These are phyloP conservation scores for Argynnis bischoffii DNA, from an alignment of 2,888 invertebrate species.

Conservation along the genomic window DNA sequence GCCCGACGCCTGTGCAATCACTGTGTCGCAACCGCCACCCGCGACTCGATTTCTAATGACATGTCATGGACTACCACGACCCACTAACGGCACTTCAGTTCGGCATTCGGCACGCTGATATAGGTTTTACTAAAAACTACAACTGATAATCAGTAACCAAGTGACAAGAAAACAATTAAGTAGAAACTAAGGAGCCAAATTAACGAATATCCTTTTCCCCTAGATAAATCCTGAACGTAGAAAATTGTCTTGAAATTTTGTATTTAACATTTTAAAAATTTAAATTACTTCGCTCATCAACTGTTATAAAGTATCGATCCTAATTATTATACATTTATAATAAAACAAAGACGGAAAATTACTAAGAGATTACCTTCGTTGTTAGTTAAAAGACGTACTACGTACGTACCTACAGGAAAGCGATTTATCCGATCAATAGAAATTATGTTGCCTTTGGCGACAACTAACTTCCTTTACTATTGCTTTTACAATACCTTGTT, in stretches of 20 bases:
- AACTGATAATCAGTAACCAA: neutral
- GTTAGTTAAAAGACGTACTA: slow-evolving; percentile 16
- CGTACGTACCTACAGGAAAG: slow-evolving; percentile 16
- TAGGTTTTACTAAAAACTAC: neutral
- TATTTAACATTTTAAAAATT: neutral
- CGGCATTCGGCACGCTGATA: neutral
- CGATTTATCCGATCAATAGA: slow-evolving; percentile 31
- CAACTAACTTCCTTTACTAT: neutral
- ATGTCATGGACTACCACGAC: slow-evolving; percentile 32
- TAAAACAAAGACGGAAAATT: slow-evolving; percentile 30
- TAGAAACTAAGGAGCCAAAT: too few relatives aligned
- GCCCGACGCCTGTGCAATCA: slow-evolving; percentile 37
- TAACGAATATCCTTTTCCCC: neutral
- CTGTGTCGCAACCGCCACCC: slow-evolving; percentile 57
- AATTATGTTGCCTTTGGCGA: slow-evolving; percentile 29
- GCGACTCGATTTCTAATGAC: slow-evolving; percentile 46
- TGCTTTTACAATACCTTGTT: neutral
- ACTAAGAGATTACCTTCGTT: slow-evolving; percentile 23
- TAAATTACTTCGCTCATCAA: neutral
- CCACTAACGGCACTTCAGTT: slow-evolving; percentile 13
- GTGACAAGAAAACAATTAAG: too few relatives aligned
- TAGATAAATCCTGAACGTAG: neutral
- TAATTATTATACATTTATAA: slow-evolving; percentile 19
- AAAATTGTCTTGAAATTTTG: neutral
- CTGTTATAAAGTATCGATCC: neutral